Conservation (phyloP, 2,113 vertebrate species). For the Fregetta grallaria region DNA sequence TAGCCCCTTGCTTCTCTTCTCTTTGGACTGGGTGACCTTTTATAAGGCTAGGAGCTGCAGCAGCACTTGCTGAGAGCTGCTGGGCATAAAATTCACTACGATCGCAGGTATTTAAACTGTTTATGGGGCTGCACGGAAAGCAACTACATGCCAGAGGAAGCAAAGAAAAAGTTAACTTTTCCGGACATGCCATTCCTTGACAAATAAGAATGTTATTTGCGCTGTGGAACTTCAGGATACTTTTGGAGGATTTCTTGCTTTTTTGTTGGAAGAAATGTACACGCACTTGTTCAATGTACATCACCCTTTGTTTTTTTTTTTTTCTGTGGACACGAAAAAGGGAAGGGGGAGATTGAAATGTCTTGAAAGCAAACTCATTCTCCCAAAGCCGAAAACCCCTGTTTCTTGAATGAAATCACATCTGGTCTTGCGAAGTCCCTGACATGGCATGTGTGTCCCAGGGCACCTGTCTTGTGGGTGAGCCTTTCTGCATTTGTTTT, state of each 20-base stretch:
- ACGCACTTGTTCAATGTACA: not conserved
- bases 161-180: not conserved
- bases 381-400: not conserved
- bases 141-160: not conserved
- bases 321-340: not conserved
- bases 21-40: not conserved
- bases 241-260: not conserved
- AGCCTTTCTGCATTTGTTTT: not conserved
- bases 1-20: not conserved
- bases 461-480: not conserved
- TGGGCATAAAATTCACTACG: not conserved
- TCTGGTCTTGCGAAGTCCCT: not conserved
- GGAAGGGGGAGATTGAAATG: rapidly evolving
- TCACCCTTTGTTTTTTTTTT: not conserved
- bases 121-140: not conserved
- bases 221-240: not conserved
- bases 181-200: not conserved
- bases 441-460: not conserved
- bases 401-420: not conserved
- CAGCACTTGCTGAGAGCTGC: not conserved
- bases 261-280: not conserved
- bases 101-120: not conserved
- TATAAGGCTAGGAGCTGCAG: not conserved
- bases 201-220: not conserved
- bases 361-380: not conserved